Conservation (phyloP, 2,113 vertebrate genomes). For the Rhinichthys klamathensis region DNA sequence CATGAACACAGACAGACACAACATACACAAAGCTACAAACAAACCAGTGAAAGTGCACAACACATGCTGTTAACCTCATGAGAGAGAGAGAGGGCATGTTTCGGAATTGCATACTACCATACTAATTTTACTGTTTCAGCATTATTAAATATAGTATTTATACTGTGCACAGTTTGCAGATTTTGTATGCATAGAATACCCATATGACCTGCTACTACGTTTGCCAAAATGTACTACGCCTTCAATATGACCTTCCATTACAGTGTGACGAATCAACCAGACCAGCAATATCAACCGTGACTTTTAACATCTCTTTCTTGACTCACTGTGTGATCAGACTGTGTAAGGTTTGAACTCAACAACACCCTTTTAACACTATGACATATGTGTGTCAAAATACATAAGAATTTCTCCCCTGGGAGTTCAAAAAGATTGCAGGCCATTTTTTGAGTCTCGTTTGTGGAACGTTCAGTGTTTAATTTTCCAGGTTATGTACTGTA, state of each 20-base stretch:
- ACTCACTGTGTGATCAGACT: not conserved
- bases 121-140: not conserved
- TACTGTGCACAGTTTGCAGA: not conserved
- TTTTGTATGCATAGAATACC: not conserved
- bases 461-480: not conserved
- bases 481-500: not conserved
- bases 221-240: not conserved
- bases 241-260: not conserved
- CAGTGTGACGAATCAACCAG: not conserved
- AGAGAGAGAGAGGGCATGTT: not conserved
- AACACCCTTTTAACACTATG: not conserved
- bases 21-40: not conserved
- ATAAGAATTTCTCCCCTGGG: not conserved
- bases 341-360: not conserved
- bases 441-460: not conserved
- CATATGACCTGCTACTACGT: not conserved
- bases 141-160: not conserved
- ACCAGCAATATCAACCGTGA: not conserved
- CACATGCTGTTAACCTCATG: not conserved
- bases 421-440: not conserved
- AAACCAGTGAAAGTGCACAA: not conserved
- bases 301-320: conserved; percentile 15
- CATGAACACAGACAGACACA: not conserved
- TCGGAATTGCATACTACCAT: not conserved
- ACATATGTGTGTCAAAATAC: not conserved